Evolutionary conservation across 30 jellyfish, hydroid and myxozoan genomes (phyloP), one percentile per base, ranked within the genome.

Genomic region (Phacellophora camtschatica): DNA sequence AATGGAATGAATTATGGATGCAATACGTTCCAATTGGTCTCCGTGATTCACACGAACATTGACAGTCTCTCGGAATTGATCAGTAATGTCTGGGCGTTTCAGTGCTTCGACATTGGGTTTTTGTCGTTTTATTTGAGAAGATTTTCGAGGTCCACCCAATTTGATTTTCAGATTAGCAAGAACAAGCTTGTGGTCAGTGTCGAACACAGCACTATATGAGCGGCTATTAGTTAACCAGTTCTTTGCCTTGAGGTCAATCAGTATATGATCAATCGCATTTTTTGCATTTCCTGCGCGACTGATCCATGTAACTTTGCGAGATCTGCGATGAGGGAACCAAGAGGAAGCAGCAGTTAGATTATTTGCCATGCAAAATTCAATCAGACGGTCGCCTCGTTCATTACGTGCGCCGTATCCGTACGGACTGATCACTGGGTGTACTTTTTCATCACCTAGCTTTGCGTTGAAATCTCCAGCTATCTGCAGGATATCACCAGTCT

Each of bases 381-480:
- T 24, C 7, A 64, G 78, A 2, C 22, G 2, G 5, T 24, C 78
- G 10, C 78, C 78, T 1, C 71, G 31, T 13, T 64, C 78, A 64
- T 34, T 64, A 19, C 34, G 5, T 9, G 34, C 22, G 16, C 71
- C 39, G 13, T 12, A 31, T 12, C 71, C 71, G 13, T 20, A 24
- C 15, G 18, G 28, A 11, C 71, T 31, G 22, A 31, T 56, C 18
- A 28, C 22, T 12, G 13, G 28, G 28, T 56, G 18, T 56, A 28
- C 15, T 56, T 23, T 20, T 28, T 56, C 39, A 20, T 23, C 71
- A 12, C 39, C 39, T 31, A 56, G 28, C 49, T 11, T 56, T 56
- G 71, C 71, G 22, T 56, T 64, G 65, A 63, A 64, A 27, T 64
- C 78, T 19, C 78, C 78, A 66, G 2, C 23, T 3, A 64, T 7